phyloP scores from a whole-genome alignment of 1,140 invertebrate species.

The Lasioglossum albipes region DNA sequence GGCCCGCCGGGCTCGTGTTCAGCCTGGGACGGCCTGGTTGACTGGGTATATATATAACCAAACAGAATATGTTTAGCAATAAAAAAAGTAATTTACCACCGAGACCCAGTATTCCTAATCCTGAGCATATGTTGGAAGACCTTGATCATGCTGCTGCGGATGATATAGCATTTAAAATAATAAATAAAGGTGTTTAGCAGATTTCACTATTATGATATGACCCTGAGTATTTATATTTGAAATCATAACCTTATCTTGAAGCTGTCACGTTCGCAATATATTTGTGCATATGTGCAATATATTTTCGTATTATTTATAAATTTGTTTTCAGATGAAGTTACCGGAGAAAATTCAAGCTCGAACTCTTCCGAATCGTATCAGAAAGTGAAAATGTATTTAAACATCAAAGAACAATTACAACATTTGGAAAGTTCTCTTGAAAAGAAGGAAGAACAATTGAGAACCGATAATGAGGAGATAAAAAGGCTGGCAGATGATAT shows the following conservation, averaged over 20 bases:
- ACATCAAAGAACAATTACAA: conserved; percentile 67
- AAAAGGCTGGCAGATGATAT: conserved; percentile 71
- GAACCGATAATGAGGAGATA: conserved; percentile 65
- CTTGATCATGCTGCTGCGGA: conserved; percentile 56
- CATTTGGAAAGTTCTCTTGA: conserved; percentile 61
- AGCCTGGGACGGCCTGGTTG: no score
- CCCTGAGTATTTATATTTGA: not conserved
- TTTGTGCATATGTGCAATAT: no score
- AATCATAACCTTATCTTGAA: conserved; percentile 2
- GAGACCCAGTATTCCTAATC: conserved; percentile 63
- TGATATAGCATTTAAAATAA: conserved; percentile 69
- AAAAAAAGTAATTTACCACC: conserved; percentile 70
- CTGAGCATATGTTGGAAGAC: conserved; percentile 70
- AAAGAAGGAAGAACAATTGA: conserved; percentile 59
- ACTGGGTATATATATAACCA: not conserved
- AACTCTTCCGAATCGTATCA: conserved; percentile 67
- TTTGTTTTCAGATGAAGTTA: conserved; percentile 42
- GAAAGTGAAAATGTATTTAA: conserved; percentile 69
- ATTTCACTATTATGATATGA: not conserved
- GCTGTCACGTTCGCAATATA: not conserved
- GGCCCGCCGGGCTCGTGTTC: no score
- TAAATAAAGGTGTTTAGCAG: conserved; percentile 61
- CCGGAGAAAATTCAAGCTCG: conserved; percentile 45
- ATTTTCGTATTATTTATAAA: conserved; percentile 4
- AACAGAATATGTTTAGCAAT: conserved; percentile 68